Base-by-base conservation (phyloP, 2,113 vertebrate species). In the Arothron firmamentum region DNA sequence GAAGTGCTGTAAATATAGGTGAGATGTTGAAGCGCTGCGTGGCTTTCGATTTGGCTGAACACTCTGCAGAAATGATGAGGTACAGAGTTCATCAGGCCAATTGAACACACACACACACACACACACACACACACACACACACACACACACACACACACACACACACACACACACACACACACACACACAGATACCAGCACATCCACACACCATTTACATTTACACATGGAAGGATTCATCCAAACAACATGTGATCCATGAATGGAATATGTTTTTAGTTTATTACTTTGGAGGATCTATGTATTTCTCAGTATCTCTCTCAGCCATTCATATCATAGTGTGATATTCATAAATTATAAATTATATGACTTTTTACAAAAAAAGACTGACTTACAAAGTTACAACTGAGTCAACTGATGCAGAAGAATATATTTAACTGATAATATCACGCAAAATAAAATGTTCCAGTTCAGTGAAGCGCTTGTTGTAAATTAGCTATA, bases 401-500 rank as follows among this genome's bases (percentile, higher is more conserved):
- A 88, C 85, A 87, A 85, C 83, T 85, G 70, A 88, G 82, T 84
- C 81, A 80, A 77, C 81, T 84, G 83, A 90, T 82, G 87, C 88
- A 89, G 85, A 91, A 89, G 80, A 90, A 86, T 91, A 86, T 89
- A 90, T 90, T 91, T 90, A 90, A 88, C 80, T 79, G 87, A 87
- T 73, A 86, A 85, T 87, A 89, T 91, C 81, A 76, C 86, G 88
- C 84, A 89, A 88, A 87, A 87, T 85, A 87, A 88, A 82, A 89
- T 91, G 88, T 91, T 91, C 88, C 80, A 91, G 89, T 91, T 92
- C 88, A 91, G 90, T 92, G 86, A 91, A 87, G 89, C 86, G 91
- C 91, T 91, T 91, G 91, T 90, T 92, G 91, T 91, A 91, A 92
- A 92, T 89, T 90, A 92, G 90, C 91, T 91, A 90, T 88, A 85